phyloP scores from a whole-genome alignment of 2,888 invertebrate species.

The Globia sparganii region DNA sequence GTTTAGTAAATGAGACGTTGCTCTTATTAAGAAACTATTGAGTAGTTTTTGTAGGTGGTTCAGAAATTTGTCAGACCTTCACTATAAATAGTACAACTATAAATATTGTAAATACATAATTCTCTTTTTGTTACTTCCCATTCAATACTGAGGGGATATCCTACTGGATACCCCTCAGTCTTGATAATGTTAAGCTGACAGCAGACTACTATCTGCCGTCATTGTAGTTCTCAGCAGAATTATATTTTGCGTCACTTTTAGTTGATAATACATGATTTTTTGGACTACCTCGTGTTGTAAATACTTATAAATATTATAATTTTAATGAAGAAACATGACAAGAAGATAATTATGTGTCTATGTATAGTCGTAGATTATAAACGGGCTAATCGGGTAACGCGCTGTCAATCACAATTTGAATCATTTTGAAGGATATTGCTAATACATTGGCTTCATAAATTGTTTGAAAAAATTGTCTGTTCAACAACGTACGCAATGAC shows the following conservation, averaged over 20 bases:
- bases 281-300: constrained; percentile 28
- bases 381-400: too few relatives aligned
- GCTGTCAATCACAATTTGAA: too few relatives aligned
- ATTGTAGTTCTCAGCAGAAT: not conserved
- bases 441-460: too few relatives aligned
- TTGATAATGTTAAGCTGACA: too few relatives aligned
- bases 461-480: too few relatives aligned
- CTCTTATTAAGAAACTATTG: constrained; percentile 22
- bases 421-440: too few relatives aligned
- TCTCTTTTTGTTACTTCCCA: not conserved
- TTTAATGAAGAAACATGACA: constrained; percentile 27
- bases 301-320: constrained; percentile 27
- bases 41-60: constrained; percentile 13
- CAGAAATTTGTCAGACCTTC: not conserved
- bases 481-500: too few relatives aligned
- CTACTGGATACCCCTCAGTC: too few relatives aligned
- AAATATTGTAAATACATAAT: not conserved
- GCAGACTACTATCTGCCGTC: too few relatives aligned
- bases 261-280: not conserved
- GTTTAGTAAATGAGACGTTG: constrained; percentile 10
- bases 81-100: not conserved
- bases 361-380: not conserved
- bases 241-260: not conserved
- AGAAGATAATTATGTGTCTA: not conserved
- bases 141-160: too few relatives aligned